Evolutionary conservation across 2,113 vertebrate genomes (phyloP), one percentile per base, ranked within the genome.

Genomic region (Zapus hudsonius): DNA sequence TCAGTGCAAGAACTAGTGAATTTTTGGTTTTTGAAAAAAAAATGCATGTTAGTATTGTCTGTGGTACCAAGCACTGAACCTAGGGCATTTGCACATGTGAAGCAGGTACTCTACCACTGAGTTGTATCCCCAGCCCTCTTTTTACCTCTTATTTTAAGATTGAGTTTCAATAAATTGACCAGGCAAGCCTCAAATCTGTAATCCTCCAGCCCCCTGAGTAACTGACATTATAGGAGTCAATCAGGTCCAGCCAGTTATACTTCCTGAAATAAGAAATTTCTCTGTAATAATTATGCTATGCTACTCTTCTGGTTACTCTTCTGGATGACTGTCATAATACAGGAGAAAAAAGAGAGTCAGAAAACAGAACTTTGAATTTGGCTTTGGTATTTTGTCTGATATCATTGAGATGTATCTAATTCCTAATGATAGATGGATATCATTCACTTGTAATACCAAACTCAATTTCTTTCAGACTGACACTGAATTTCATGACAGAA

Each of bases 381-480:
- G 2, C 33, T 38, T 52, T 38, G 27, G 36, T 22, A 29, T 84
- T 75, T 89, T 70, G 7, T 47, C 12, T 33, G n/a, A n/a, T n/a
- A n/a, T n/a, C 83, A 90, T 7, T 84, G 80, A 95, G 67, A 9
- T 75, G 36, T 89, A 66, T 87, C 86, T 38, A 80, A 91, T 78
- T 90, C 84, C 91, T 69, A 84, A 33, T 73, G 67, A 63, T 78
- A 90, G 85, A 74, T 69, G 40, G 78, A 91, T 33, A 85, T 84
- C 73, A 74, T 84, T 92, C 29, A 29, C 52, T 31, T 92, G n/a
- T 55, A 17, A 78, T 38, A 67, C 11, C 70, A 36, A 95, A 76
- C 57, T 93, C 57, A 78, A 52, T 22, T 74, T 69, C 64, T 95
- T 94, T 94, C 70, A 96, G 74, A 29, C 84, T 78, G 70, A 93